Evolutionary conservation across 2,797 vertebrate genomes (phyloP).

Genomic region (Forpus xanthops): DNA sequence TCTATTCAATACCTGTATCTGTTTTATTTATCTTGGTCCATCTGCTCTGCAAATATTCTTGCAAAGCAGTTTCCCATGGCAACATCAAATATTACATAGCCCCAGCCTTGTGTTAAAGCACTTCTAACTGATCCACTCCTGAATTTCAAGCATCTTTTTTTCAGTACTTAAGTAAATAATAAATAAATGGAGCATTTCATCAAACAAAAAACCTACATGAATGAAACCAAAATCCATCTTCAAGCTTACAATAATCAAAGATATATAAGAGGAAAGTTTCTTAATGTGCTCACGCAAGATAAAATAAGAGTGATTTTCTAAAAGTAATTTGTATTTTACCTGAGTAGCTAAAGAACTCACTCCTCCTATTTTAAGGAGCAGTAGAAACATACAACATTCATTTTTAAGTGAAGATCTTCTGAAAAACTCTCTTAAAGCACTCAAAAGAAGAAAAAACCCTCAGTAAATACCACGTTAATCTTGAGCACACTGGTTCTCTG

Average conservation of each 20-base stretch:
- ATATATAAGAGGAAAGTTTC: neutral
- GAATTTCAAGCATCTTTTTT: slow-evolving; percentile 11
- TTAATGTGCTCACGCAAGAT: neutral
- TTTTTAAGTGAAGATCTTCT: neutral
- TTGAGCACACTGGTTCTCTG: neutral
- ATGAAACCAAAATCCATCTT: neutral
- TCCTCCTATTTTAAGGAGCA: neutral
- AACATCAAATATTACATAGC: slow-evolving; percentile 61
- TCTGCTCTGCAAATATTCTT: slow-evolving; percentile 71
- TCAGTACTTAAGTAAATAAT: neutral
- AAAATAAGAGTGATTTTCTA: neutral
- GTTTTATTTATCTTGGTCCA: slow-evolving; percentile 70
- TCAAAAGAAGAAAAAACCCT: neutral
- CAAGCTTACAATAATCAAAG: neutral
- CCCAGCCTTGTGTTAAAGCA: slow-evolving; percentile 20
- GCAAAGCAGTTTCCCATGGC: slow-evolving; percentile 73
- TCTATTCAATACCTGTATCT: slow-evolving; percentile 64
- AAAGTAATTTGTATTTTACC: neutral
- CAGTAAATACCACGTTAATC: neutral
- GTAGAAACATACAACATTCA: neutral
- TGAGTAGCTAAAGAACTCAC: neutral
- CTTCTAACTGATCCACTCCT: slow-evolving; percentile 10
- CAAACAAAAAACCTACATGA: neutral
- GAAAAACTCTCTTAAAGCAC: neutral
- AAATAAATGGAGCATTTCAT: neutral